A percentile compares a stretch with the other conserved stretches of the same genome.
Evolutionary conservation across 2,888 invertebrate species (phyloP).

Genomic region (Lasioglossum leucozonium): DNA sequence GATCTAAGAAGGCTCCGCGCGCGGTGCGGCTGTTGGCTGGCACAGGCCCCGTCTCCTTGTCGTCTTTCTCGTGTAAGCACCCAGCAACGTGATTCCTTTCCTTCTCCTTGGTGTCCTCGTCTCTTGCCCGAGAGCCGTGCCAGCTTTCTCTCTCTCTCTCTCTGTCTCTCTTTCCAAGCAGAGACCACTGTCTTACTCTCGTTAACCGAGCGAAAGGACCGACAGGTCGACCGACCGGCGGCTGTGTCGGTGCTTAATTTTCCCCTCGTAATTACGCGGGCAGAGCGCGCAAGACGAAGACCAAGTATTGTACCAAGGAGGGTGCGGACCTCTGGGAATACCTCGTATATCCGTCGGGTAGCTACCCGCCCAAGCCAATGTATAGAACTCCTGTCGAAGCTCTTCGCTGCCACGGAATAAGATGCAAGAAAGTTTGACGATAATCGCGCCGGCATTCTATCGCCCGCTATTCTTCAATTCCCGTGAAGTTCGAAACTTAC

Average conservation of each 20-base stretch:
- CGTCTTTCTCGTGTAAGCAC: constrained; percentile 76
- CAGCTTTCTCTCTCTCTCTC: background rate
- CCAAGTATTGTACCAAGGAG: constrained; percentile 74
- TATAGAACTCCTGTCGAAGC: constrained; percentile 68
- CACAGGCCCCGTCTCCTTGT: constrained; percentile 66
- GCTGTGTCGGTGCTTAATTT: constrained; percentile 85
- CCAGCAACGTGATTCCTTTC: constrained; percentile 75
- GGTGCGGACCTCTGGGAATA: constrained; percentile 74
- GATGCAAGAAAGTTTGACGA: constrained; percentile 63
- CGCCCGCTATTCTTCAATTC: constrained; percentile 6
- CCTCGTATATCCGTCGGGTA: constrained; percentile 68
- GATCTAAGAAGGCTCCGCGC: constrained; percentile 80
- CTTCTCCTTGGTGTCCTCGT: constrained; percentile 58
- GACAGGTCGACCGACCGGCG: constrained; percentile 80
- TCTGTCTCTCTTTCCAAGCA: background rate
- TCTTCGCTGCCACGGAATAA: constrained; percentile 46
- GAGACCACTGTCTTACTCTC: constrained; percentile 63
- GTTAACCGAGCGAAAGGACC: constrained; percentile 76
- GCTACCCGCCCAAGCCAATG: constrained; percentile 60
- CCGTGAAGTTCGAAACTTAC: constrained; percentile 22
- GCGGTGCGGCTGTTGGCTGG: constrained; percentile 65
- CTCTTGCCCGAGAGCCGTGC: constrained; percentile 35
- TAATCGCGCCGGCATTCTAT: constrained; percentile 47
- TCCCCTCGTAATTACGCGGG: constrained; percentile 85
- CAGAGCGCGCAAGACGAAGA: constrained; percentile 74